Conservation (phyloP, 2,113 vertebrate species). For the Paedocypris sp. region DNA sequence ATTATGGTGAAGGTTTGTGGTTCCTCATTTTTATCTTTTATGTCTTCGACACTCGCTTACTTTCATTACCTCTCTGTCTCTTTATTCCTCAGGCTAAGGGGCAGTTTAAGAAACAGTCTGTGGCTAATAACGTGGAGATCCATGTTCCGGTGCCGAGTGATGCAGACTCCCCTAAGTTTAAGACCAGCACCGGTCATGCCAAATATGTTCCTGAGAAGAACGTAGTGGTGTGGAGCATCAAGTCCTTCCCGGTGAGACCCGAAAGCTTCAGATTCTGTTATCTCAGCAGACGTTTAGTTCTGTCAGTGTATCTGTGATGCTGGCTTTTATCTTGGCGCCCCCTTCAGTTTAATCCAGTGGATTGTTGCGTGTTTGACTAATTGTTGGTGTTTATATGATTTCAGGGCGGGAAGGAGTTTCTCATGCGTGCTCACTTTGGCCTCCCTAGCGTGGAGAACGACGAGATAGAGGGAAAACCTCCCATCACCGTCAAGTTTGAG, state of each 20-base stretch:
- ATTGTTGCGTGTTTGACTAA: not conserved
- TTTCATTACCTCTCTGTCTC: not conserved
- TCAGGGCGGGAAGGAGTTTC: constrained; percentile 86
- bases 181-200: constrained; percentile 77
- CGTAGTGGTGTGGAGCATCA: constrained; percentile 84
- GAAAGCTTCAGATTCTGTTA: not conserved
- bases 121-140: constrained; percentile 89
- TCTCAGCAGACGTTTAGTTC: too few relatives aligned
- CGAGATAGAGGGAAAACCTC: constrained; percentile 77
- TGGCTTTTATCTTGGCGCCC: too few relatives aligned
- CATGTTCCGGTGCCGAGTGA: constrained; percentile 85
- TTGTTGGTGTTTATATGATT: not conserved
- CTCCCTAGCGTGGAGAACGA: constrained; percentile 85
- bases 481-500: constrained; percentile 85
- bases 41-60: not conserved
- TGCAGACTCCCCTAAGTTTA: constrained; percentile 86
- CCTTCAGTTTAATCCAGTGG: too few relatives aligned
- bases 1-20: constrained; percentile 85
- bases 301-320: too few relatives aligned
- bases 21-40: not conserved
- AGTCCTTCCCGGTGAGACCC: constrained; percentile 81
- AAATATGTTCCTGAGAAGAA: constrained; percentile 85
- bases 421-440: constrained; percentile 89
- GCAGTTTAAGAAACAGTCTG: constrained; percentile 94
- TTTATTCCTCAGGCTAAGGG: constrained; percentile 73